Evolutionary conservation across 2,888 invertebrate genomes (phyloP), one percentile per base, ranked within the genome.

Genomic region (Euzophera pinguis): DNA sequence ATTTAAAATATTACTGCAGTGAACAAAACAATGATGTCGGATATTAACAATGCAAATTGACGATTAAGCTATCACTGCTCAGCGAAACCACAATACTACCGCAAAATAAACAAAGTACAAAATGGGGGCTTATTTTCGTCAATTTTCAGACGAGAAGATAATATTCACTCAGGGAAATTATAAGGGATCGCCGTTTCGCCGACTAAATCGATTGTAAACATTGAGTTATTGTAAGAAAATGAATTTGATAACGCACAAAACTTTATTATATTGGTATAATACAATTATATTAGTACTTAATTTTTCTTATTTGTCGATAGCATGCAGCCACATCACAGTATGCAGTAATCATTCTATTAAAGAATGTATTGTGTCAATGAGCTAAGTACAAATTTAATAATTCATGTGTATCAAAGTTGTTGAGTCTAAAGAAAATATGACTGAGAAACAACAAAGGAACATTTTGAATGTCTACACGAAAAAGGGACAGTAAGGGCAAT

Each of bases 1-100:
- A 22, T 22, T 22, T 52, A 57, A 64, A 60, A 57, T 62, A 63
- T 65, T 57, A 62, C 32, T 9, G 10, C 57, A 49, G 47, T 63
- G 60, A 65, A 62, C 67, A 67, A 68, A 71, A 65, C 65, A 67
- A 72, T 69, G 63, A 63, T 61, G 55, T 55, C 29, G 51, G 57
- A 65, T 57, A 72, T 75, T 71, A 73, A 69, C 70, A 72, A 75
- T 77, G 71, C 69, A 78, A 78, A 78, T 78, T 75, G 67, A 59
- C 62, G 70, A 72, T 67, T 74, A 77, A 70, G 71, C 71, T 69
- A 71, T 73, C 67, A 71, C 71, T 73, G 68, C 65, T 58, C 58
- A 55, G 51, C 47, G 62, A 59, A 64, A 62, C 58, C 60, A 50
- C 57, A 55, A 53, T 55, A 61, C 60, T 56, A 56, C 67, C 62